Conservation (phyloP, 2,888 invertebrate species). For the Byasa hedistus region DNA sequence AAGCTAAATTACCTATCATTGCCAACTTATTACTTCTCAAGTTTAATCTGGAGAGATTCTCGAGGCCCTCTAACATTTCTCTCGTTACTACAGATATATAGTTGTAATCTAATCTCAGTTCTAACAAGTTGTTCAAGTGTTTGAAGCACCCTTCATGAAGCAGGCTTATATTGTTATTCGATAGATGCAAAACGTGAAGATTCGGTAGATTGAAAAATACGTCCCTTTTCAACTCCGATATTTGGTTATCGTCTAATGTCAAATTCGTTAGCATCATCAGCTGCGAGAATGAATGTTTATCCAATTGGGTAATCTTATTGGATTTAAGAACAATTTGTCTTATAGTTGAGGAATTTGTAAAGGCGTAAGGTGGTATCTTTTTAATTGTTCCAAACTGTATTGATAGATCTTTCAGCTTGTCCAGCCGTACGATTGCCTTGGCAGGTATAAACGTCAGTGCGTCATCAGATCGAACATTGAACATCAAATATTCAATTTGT, state of each 20-base stretch:
- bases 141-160: conserved; percentile 92
- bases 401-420: conserved; percentile 83
- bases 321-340: conserved; percentile 84
- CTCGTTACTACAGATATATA: conserved; percentile 87
- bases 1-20: conserved; percentile 88
- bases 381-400: conserved; percentile 87
- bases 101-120: conserved; percentile 88
- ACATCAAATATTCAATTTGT: conserved; percentile 83
- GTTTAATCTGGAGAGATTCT: conserved; percentile 85
- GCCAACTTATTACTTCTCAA: conserved; percentile 86
- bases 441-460: conserved; percentile 86
- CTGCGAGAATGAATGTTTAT: conserved; percentile 85
- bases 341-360: conserved; percentile 86
- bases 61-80: conserved; percentile 87
- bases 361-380: conserved; percentile 85
- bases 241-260: conserved; percentile 87
- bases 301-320: conserved; percentile 84
- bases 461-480: conserved; percentile 85
- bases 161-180: conserved; percentile 90
- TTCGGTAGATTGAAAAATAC: conserved; percentile 87
- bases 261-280: conserved; percentile 85
- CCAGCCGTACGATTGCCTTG: conserved; percentile 83
- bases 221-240: conserved; percentile 85
- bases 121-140: conserved; percentile 85
- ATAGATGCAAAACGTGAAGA: conserved; percentile 86